Evolutionary conservation across 2,797 vertebrate genomes (phyloP).

Genomic region (Myotis pilosus): DNA sequence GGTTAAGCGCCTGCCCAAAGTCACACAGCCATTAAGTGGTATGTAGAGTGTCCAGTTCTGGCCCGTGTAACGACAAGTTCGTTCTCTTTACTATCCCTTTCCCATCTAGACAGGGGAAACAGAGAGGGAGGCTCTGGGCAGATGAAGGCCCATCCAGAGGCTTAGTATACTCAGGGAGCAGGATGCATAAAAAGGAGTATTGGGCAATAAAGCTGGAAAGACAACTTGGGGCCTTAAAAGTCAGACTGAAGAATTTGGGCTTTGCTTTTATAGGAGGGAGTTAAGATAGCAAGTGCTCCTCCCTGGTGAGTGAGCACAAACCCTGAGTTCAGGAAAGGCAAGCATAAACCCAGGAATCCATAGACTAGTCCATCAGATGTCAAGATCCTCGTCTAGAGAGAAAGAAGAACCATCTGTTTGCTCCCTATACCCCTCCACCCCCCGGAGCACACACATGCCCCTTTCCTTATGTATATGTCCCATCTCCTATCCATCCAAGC

Average conservation of each 20-base stretch:
- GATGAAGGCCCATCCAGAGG: not conserved
- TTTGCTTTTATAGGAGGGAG: not conserved
- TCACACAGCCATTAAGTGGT: not conserved
- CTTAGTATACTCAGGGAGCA: constrained; percentile 10
- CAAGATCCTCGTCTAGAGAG: not conserved
- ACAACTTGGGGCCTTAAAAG: not conserved
- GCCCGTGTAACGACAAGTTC: not conserved
- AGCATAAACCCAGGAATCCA: not conserved
- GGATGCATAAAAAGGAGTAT: not conserved
- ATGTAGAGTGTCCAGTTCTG: constrained; percentile 10
- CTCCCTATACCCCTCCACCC: not conserved
- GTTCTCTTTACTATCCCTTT: not conserved
- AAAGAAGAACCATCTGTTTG: not conserved
- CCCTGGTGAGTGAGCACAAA: not conserved
- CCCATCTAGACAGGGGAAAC: not conserved
- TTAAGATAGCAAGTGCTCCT: not conserved
- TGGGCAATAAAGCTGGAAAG: not conserved
- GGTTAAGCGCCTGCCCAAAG: not conserved
- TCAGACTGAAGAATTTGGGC: not conserved
- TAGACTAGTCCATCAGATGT: not conserved
- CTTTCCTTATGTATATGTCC: not conserved
- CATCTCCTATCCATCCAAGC: not conserved
- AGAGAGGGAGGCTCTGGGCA: not conserved
- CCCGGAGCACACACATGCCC: not conserved
- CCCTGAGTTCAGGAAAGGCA: not conserved